Evolutionary conservation across 2,888 invertebrate genomes (phyloP).

Genomic region (Penaeus monodon): DNA sequence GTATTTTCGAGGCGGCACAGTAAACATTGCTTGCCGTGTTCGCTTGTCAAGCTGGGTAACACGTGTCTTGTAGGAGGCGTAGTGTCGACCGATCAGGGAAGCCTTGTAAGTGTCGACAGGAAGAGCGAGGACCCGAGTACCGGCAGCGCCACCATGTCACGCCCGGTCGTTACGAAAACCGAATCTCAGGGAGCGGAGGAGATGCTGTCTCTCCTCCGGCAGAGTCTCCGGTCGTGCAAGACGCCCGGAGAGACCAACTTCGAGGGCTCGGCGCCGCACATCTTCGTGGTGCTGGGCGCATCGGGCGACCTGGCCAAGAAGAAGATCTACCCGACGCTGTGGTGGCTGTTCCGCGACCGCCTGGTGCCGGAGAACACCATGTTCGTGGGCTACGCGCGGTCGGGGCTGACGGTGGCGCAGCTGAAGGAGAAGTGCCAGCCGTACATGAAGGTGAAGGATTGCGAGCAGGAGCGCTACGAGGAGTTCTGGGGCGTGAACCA

Average conservation of each 20-base stretch:
- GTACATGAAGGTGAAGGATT: constrained; percentile 84
- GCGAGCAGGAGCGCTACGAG: constrained; percentile 82
- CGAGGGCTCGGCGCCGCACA: constrained; percentile 72
- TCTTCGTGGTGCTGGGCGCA: constrained; percentile 85
- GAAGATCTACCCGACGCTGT: constrained; percentile 98
- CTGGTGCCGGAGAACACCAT: constrained; percentile 87
- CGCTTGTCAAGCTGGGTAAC: constrained; percentile 61
- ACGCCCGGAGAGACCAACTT: constrained; percentile 60
- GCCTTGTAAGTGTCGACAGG: constrained; percentile 36
- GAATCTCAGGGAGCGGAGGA: constrained; percentile 60
- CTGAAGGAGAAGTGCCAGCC: constrained; percentile 82
- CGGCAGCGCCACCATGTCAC: constrained; percentile 15
- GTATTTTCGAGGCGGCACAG: no score
- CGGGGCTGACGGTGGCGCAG: constrained; percentile 82
- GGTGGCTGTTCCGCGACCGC: constrained; percentile 95
- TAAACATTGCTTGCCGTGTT: no score
- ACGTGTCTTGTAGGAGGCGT: constrained; percentile 60
- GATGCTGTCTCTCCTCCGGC: constrained; percentile 58
- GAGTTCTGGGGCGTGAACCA: constrained; percentile 88
- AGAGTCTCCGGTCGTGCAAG: constrained; percentile 46
- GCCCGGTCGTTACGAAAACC: constrained; percentile 32
- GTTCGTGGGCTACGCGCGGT: constrained; percentile 95
- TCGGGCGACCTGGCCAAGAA: constrained; percentile 97
- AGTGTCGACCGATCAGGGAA: constrained; percentile 41
- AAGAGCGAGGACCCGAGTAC: neutral